phyloP scores from a whole-genome alignment of 2,113 vertebrate genomes.

The Pao palembangensis region DNA sequence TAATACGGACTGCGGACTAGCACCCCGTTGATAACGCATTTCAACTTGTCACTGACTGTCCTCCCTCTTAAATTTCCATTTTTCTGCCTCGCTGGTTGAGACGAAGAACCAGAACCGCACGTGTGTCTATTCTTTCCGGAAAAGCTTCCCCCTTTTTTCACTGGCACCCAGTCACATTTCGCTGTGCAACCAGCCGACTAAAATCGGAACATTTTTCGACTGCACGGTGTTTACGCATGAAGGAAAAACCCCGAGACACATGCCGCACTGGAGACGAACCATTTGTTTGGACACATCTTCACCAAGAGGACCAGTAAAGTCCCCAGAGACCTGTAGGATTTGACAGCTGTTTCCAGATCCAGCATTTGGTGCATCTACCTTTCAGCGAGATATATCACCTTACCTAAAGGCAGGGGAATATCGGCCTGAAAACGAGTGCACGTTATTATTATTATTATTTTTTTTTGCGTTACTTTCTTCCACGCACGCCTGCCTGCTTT shows the following conservation, averaged over 20 bases:
- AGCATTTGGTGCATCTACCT: conserved; percentile 18
- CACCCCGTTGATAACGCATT: conserved; percentile 2
- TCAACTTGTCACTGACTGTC: conserved; percentile 9
- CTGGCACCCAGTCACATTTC: background rate
- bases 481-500: background rate
- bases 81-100: conserved; percentile 36
- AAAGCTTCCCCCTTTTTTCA: conserved; percentile 2
- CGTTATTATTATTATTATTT: background rate
- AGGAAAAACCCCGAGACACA: conserved; percentile 8
- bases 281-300: conserved; percentile 21
- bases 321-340: conserved; percentile 38
- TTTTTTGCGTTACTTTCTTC: background rate
- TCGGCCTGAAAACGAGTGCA: conserved; percentile 3
- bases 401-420: background rate
- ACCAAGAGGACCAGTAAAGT: conserved; percentile 19
- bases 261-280: conserved; percentile 31
- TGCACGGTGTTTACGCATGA: conserved; percentile 35
- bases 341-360: conserved; percentile 35
- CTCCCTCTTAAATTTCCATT: background rate
- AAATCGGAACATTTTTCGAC: conserved; percentile 1
- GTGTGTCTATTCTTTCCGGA: conserved; percentile 6
- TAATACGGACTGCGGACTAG: background rate
- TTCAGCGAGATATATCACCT: conserved; percentile 15
- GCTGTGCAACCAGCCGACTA: conserved; percentile 10
- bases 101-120: conserved; percentile 14